Evolutionary conservation across 2,888 invertebrate genomes (phyloP), one percentile per base, ranked within the genome.

Genomic region (Drosophila tripunctata): DNA sequence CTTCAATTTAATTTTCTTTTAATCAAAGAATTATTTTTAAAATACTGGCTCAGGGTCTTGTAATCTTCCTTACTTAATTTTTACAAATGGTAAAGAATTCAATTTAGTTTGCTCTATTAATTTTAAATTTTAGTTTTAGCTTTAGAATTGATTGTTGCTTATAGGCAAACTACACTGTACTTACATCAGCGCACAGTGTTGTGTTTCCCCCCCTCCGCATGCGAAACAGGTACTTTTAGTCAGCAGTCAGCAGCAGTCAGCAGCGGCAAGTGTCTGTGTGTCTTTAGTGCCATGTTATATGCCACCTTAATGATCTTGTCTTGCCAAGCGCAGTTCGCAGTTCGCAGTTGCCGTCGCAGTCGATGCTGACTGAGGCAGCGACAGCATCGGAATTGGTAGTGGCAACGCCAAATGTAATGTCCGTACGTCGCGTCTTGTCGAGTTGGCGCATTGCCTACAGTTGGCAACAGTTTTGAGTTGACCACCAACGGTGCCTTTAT

Each of bases 241-340:
- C 67, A 71, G 72, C 60, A 40, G n/a, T 41, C 30, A 60, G 50
- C 67, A 54, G 66, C 64, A 55, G 74, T 77, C 67, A 54, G 66
- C 64, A 55, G 74, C 80, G 78, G 81, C 84, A 79, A 79, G 82
- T 83, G 82, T 77, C 82, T 82, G 82, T 85, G 77, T 80, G 80
- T 83, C 82, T 82, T 82, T 82, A 85, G 82, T 85, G 84, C 84
- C 84, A 86, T 87, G 86, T 87, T 84, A 86, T 89, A 80, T 89
- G 89, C 89, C 89, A 89, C 86, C 88, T 89, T 89, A 89, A 89
- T 89, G 89, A 89, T 89, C 89, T 88, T 89, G 89, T 89, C 89
- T 88, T 84, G 78, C 77, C 61, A 63, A 64, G 73, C 67, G 66
- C 70, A 63, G 73, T 55, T 55, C 38, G 48, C 71, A 57, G 41